Conservation (phyloP, 2,113 vertebrate species). For the Mesembrinibis cayennensis region DNA sequence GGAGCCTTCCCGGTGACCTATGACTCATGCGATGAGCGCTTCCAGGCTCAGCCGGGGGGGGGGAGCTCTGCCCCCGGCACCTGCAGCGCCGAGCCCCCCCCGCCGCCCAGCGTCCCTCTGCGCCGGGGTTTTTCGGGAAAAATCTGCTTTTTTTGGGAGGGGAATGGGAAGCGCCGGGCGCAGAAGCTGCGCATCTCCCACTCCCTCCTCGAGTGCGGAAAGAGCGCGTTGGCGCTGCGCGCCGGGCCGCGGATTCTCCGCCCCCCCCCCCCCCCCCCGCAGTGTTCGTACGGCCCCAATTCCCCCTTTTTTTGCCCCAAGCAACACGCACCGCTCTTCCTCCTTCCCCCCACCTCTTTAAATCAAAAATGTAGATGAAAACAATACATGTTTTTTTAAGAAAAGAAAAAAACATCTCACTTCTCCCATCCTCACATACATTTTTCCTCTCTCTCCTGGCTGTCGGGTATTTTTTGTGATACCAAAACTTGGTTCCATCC, state of each 20-base stretch:
- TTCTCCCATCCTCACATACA: accelerated
- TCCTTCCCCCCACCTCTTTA: too few relatives aligned
- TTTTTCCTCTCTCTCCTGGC: background rate
- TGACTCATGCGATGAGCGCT: background rate
- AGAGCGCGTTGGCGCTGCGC: background rate
- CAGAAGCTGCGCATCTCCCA: background rate
- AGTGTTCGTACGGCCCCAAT: background rate
- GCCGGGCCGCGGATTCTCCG: background rate
- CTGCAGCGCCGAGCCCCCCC: background rate
- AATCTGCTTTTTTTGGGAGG: background rate
- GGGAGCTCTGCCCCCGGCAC: background rate
- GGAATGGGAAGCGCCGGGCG: accelerated
- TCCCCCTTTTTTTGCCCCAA: background rate
- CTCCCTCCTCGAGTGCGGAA: background rate
- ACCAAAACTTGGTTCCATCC: accelerated
- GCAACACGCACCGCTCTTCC: background rate
- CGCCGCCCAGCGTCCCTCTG: background rate
- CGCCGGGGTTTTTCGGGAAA: background rate
- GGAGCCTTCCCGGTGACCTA: background rate
- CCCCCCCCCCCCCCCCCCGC: too few relatives aligned
- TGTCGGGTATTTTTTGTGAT: accelerated
- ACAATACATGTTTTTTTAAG: background rate
- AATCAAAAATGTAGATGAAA: background rate
- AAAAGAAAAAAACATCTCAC: background rate
- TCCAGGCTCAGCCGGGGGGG: background rate